Conservation (phyloP, 2,888 invertebrate species). For the Neoscelio sp. region DNA sequence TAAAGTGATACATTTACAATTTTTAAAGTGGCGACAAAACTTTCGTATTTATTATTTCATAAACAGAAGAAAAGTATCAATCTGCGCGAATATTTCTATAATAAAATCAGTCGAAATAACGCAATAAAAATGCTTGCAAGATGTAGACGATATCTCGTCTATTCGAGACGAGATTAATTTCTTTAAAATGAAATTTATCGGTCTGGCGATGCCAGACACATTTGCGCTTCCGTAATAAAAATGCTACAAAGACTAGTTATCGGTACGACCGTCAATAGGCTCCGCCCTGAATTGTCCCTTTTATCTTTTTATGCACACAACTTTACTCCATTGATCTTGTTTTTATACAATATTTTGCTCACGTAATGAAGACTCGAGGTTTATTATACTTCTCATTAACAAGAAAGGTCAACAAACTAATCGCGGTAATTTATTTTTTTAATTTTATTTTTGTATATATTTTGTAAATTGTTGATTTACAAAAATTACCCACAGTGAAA, state of each 20-base stretch:
- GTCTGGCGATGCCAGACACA: slow-evolving; percentile 24
- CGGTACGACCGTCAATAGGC: slow-evolving; percentile 43
- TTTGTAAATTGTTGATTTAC: too few species aligned
- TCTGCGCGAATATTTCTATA: slow-evolving; percentile 5
- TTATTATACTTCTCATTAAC: slow-evolving; percentile 6
- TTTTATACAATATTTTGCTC: slow-evolving; percentile 58
- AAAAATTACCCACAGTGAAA: too few species aligned
- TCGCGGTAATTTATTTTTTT: slow-evolving; percentile 20
- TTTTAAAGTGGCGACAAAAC: too few species aligned
- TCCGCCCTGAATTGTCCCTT: slow-evolving; percentile 18
- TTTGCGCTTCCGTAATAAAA: slow-evolving; percentile 59
- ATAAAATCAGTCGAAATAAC: slow-evolving; percentile 14
- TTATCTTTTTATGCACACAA: slow-evolving; percentile 31
- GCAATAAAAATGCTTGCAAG: slow-evolving; percentile 34
- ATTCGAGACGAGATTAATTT: slow-evolving; percentile 44
- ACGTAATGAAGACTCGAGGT: slow-evolving; percentile 40
- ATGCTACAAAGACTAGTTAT: slow-evolving; percentile 54
- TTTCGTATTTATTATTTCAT: too few species aligned
- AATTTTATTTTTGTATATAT: slow-evolving; percentile 1
- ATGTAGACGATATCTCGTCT: slow-evolving; percentile 8
- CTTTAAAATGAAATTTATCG: slow-evolving; percentile 64
- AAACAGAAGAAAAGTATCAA: slow-evolving; percentile 31
- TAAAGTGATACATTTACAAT: too few species aligned
- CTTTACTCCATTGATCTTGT: slow-evolving; percentile 25
- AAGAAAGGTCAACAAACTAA: slow-evolving; percentile 51